Base-by-base conservation (phyloP, 1,140 invertebrate species). In the Drosophila punjabiensis region DNA sequence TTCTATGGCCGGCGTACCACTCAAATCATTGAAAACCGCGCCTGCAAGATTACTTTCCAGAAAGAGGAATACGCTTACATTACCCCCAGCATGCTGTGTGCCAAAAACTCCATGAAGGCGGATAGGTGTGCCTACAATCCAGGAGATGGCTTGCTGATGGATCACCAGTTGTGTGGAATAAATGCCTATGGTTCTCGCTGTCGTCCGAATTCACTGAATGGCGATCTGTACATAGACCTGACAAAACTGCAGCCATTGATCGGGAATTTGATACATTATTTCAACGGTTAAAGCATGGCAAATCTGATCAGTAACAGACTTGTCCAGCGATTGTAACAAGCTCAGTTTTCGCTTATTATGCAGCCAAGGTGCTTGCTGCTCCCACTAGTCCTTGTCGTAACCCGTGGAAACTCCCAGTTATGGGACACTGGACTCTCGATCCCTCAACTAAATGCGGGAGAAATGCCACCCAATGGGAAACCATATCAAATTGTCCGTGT, bases 401-500 rank as follows among this genome's bases (percentile, higher is more conserved):
- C 6, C 11, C 5, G 13, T 2, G 48, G 28, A 2, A 39, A 37
- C 24, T 18, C 16, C n/a, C 14, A 20, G 37, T 16, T 20, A 10
- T 18, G 16, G 9, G 43, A 8, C 20, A 8, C 16, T 18, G 28
- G 1, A 20, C 24, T 48, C 1, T 18, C 14, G 11, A 37, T 45
- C 3, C 75, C 59, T 8, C 76, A 79, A 24, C n/a, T 64, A 0
- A 70, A 71, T 58, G n/a, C 39, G 0, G 76, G 56, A 0, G 45
- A 76, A 5, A 11, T 69, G 16, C 63, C 68, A 9, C 4, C 16
- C 4, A 28, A 39, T 8, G 69, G 81, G 10, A 28, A 53, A 11
- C 18, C 70, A 2, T 81, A 65, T 62, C 79, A 80, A 39, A 67
- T 82, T 41, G 74, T 82, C 2, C 80, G 79, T 0, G 35, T 82